Base-by-base conservation (phyloP, 2,113 vertebrate genomes). In the Calidris pugnax region DNA sequence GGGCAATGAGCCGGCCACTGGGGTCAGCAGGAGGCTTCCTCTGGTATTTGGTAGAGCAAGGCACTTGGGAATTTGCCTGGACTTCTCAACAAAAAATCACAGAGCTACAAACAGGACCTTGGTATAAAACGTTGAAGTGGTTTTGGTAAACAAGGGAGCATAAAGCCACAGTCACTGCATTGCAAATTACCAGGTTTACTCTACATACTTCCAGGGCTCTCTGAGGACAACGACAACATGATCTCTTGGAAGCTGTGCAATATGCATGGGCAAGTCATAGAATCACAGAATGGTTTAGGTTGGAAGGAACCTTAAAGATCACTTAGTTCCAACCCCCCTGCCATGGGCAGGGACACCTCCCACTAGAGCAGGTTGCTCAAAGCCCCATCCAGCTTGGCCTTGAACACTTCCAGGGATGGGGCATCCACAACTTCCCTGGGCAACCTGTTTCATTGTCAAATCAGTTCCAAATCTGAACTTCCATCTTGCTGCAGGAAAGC, bases 151-250 rank as follows among this genome's bases (percentile, higher is more conserved):
- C 27, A 43, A 68, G 57, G 41, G 53, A 63, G 39, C 33, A 37
- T 26, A 51, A 87, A 39, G 22, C 30, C 41, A 28, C 19, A 14
- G 6, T 64, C n/a, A n/a, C 22, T 26, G 33, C 26, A 16, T 5
- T 48, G 60, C n/a, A 78, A 63, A 59, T 48, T 69, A 74, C 18
- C 20, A n/a, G 72, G 9, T 43, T 90, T 74, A 32, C 20, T 60
- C 50, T 39, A 2, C 2, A 4, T 37, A 43, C 14, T 57, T 79
- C 28, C 26, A 60, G n/a, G 55, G 32, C 60, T 74, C 60, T 47
- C 60, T 51, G 60, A 68, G 60, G 41, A 33, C 5, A 19, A 37
- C 0, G 3, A 6, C 1, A 2, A 14, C 45, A 32, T 3, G 12
- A 33, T 22, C 35, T 73, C 53, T 71, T 21, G 3, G 35, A 53